Evolutionary conservation across 2,888 invertebrate species (phyloP), one percentile per base, ranked within the genome.

Genomic region (Ptychoptera contaminata): DNA sequence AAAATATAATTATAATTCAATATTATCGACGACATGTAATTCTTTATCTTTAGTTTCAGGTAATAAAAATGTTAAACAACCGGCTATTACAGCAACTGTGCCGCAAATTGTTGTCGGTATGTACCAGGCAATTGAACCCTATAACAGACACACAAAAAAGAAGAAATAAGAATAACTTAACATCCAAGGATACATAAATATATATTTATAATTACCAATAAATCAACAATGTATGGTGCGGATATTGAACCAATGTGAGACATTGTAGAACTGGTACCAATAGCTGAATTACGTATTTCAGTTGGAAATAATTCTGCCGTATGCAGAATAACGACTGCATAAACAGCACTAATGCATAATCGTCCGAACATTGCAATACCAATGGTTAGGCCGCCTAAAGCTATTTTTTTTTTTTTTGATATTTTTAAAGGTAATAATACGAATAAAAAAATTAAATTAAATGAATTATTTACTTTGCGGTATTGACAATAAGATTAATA

Each of bases 301-400:
- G 70, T 69, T 4, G 70, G 69, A 49, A 68, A 71, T 23, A 71
- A 55, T 51, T 71, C 70, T 2, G 69, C 62, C 0, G 69, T 67
- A 52, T 67, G 68, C 8, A 71, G 55, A 45, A 68, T 67, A 16
- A 65, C 59, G 11, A 68, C 62, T 4, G 65, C 65, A 50, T 65
- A 71, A 23, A 66, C 67, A 10, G 64, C 63, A 2, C 67, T 64
- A 2, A 65, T 58, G 35, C 61, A 57, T 44, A 65, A 60, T 47
- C 65, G 54, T 9, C 62, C 62, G 2, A 61, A 48, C 47, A 66
- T 49, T 5, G 63, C 62, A 10, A 14, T 23, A 23, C 23, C 14
- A 35, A 35, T 23, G 23, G 23, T 23, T 23, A 23, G 7, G 7
- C 23, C 23, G 23, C 23, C 7, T 23, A 32, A 11, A 32, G 2